Base-by-base conservation (phyloP, 2,888 invertebrate species). In the Epistrophe grossulariae region DNA sequence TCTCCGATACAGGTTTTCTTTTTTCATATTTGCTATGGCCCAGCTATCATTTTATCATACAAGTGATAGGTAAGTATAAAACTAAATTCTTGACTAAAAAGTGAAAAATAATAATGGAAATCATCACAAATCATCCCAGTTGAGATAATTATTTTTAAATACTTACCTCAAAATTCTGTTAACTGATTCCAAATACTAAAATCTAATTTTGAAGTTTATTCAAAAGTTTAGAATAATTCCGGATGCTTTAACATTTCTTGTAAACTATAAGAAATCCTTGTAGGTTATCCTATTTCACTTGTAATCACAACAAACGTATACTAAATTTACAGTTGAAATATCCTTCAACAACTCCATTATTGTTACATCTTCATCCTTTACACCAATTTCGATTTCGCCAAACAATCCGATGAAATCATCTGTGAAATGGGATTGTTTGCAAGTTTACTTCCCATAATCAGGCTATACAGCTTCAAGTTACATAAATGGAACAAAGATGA, bases 331-430 rank as follows among this genome's bases (percentile, higher is more conserved):
- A 72, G 55, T 24, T 66, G 3, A 76, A 66, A 59, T 13, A 19
- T 60, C 35, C 11, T 17, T 9, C 40, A 24, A 66, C 45, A 43
- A 55, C n/a, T 72, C 17, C n/a, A n/a, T 24, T 52, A 31, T 19
- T 28, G 48, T 43, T 24, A n/a, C 43, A 60, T 40, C 57, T 62
- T 40, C 15, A 13, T 3, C 74, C 43, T 31, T 48, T 45, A 19
- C 28, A 66, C 13, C 43, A n/a, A 48, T 62, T 77, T 81, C 57
- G 73, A 78, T 85, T 84, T 81, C 24, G 28, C 38, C 48, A 84
- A 80, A 62, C 62, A 80, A 62, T 83, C 40, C 64, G 50, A 64
- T 43, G 57, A 50, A 77, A 72, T 80, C 40, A 72, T 15, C 70
- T 17, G 24, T 60, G 31, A 45, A 19, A 45, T 45, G 60, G 24